These are phyloP conservation scores for Galeruca laticollis DNA, from an alignment of 2,888 invertebrate genomes.

Conservation along the genomic window DNA sequence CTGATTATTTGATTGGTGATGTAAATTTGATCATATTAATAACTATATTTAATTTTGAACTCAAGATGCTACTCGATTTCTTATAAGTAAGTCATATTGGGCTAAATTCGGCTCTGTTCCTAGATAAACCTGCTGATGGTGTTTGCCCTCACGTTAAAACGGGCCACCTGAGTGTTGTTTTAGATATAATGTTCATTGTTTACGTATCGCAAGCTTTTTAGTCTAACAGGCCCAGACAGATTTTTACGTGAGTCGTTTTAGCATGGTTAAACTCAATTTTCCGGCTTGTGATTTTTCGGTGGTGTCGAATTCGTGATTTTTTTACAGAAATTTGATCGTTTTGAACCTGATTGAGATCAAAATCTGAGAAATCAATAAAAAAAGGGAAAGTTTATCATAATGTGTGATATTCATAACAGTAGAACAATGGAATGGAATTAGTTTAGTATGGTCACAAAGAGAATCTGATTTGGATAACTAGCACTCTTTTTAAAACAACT, in stretches of 20 bases:
- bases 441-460: too few species aligned
- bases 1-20: too few species aligned
- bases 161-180: constrained; percentile 40
- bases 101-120: constrained; percentile 9
- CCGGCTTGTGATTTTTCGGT: constrained; percentile 38
- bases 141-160: constrained; percentile 34
- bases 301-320: constrained; percentile 39
- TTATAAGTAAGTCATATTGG: background rate
- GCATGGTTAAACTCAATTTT: constrained; percentile 41
- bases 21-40: too few species aligned
- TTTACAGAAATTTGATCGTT: constrained; percentile 27
- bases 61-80: too few species aligned
- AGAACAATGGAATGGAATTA: background rate
- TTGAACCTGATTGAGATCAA: constrained; percentile 4
- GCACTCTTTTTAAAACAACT: too few species aligned
- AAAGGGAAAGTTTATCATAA: background rate
- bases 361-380: constrained; percentile 8
- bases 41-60: too few species aligned
- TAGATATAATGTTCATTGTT: constrained; percentile 40
- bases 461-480: too few species aligned
- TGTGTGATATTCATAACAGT: background rate
- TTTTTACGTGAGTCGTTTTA: constrained; percentile 41
- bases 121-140: constrained; percentile 35
- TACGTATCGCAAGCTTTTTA: constrained; percentile 37
- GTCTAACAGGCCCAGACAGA: constrained; percentile 39